A percentile compares a stretch with the other conserved stretches of the same genome.
phyloP scores from a whole-genome alignment of 2,113 vertebrate genomes.

The Larimichthys crocea region DNA sequence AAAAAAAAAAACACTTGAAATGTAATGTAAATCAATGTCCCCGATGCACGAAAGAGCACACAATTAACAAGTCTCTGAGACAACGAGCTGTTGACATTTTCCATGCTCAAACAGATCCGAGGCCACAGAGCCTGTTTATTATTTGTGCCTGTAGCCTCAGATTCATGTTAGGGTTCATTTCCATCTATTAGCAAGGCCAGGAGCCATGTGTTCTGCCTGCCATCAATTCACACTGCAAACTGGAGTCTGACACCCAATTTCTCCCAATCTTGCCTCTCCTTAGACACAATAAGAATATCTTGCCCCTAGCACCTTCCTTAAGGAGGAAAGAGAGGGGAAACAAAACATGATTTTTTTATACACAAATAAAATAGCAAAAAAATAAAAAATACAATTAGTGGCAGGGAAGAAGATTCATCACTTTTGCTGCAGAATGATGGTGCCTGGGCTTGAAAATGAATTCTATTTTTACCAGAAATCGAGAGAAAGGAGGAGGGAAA shows the following conservation, averaged over 20 bases:
- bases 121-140: slow-evolving; percentile 38
- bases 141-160: slow-evolving; percentile 33
- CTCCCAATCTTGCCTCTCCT: slow-evolving; percentile 39
- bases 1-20: not conserved
- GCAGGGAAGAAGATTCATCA: slow-evolving; percentile 60
- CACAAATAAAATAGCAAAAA: slow-evolving; percentile 67
- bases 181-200: slow-evolving; percentile 49
- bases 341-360: slow-evolving; percentile 61
- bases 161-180: slow-evolving; percentile 56
- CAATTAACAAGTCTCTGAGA: slow-evolving; percentile 21
- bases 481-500: not conserved
- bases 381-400: slow-evolving; percentile 73
- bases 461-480: slow-evolving; percentile 66
- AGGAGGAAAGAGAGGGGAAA: slow-evolving; percentile 3
- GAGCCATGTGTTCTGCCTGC: slow-evolving; percentile 8
- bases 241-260: slow-evolving; percentile 43
- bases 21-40: not conserved
- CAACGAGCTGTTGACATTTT: slow-evolving; percentile 21
- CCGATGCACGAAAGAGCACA: slow-evolving; percentile 5
- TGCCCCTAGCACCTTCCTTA: slow-evolving; percentile 37
- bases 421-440: slow-evolving; percentile 57
- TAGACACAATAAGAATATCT: slow-evolving; percentile 49
- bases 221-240: slow-evolving; percentile 42
- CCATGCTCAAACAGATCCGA: slow-evolving; percentile 17
- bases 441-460: slow-evolving; percentile 51